Conservation (phyloP, 2,888 invertebrate genomes). For the Leptinotarsa juncta region DNA sequence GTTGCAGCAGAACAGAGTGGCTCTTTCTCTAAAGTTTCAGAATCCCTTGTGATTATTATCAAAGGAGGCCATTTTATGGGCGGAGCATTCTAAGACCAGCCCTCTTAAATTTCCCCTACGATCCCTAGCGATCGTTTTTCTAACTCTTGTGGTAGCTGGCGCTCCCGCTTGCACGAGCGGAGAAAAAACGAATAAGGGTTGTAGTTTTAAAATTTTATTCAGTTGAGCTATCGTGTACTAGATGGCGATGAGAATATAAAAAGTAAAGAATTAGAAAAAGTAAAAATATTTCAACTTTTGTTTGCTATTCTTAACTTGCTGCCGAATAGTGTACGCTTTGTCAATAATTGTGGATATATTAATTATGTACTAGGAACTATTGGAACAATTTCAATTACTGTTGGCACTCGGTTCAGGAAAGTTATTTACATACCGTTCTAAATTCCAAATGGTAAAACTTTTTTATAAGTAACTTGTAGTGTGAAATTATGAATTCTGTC, state of each 20-base stretch:
- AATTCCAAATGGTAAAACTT: no score
- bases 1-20: constrained; percentile 35
- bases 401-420: background rate
- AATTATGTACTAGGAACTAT: background rate
- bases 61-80: constrained; percentile 66
- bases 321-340: background rate
- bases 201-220: constrained; percentile 54
- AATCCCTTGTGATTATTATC: constrained; percentile 64
- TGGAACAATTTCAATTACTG: background rate
- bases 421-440: no score
- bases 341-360: constrained; percentile 9
- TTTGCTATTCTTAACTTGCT: background rate
- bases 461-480: no score
- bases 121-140: constrained; percentile 45
- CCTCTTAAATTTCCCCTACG: constrained; percentile 51
- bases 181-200: constrained; percentile 59
- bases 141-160: constrained; percentile 59
- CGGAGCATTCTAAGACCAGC: constrained; percentile 59
- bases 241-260: constrained; percentile 48
- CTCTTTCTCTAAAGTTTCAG: constrained; percentile 54
- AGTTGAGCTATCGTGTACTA: constrained; percentile 57
- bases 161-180: constrained; percentile 52
- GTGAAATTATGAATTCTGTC: no score
- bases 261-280: constrained; percentile 24
- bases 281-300: background rate